A percentile compares a stretch with the other conserved stretches of the same genome.
These are phyloP conservation scores for Phthorimaea operculella DNA, from an alignment of 1,140 invertebrate genomes.

Conservation along the genomic window DNA sequence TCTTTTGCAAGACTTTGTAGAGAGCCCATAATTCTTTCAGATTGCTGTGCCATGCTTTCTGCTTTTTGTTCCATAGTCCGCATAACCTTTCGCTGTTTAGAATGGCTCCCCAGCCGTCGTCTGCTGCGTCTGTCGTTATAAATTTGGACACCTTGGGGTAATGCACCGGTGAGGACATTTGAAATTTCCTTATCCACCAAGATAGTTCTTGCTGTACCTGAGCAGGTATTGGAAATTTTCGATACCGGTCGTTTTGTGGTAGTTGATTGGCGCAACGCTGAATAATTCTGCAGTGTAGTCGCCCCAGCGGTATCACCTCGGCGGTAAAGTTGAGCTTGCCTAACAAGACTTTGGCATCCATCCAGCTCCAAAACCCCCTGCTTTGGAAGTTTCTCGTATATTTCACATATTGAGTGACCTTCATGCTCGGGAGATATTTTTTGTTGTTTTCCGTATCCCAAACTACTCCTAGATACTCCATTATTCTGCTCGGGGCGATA, in stretches of 20 bases:
- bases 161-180: too few relatives aligned
- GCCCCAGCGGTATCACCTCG: constrained; percentile 66
- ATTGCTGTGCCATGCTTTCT: too few relatives aligned
- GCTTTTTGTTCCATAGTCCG: too few relatives aligned
- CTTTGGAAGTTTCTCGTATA: too few relatives aligned
- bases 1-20: too few relatives aligned
- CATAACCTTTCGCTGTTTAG: too few relatives aligned
- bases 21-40: too few relatives aligned
- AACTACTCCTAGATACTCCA: constrained; percentile 22
- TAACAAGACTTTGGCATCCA: constrained; percentile 23
- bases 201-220: not conserved
- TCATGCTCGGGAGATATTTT: constrained; percentile 23
- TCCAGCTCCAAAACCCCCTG: constrained; percentile 11
- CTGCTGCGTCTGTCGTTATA: too few relatives aligned
- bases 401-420: not conserved
- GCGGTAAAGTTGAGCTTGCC: constrained; percentile 55
- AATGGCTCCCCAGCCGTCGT: too few relatives aligned
- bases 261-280: not conserved
- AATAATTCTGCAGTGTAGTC: constrained; percentile 14
- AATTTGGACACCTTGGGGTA: too few relatives aligned
- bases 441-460: constrained; percentile 24
- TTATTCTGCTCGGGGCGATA: too few relatives aligned
- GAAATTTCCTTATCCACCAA: too few relatives aligned
- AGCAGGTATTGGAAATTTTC: not conserved
- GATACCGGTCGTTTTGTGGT: not conserved